Evolutionary conservation across 1,140 invertebrate genomes (phyloP).

Genomic region (Orchesella cincta): DNA sequence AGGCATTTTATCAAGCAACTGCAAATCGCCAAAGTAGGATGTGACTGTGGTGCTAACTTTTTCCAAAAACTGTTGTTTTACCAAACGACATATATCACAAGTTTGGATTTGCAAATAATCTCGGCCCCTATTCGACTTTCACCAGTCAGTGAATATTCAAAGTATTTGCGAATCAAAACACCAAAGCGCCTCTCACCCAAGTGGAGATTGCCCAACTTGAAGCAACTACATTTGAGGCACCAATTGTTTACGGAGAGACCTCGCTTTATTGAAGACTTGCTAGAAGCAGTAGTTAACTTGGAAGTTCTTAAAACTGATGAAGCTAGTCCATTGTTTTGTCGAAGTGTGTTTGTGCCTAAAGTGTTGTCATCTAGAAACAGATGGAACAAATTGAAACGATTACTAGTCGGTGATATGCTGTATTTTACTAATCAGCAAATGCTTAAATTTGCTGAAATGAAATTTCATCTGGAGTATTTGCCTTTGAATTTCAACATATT

Average conservation of each 20-base stretch:
- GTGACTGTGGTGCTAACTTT: slow-evolving; percentile 15
- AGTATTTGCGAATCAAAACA: slow-evolving; percentile 1
- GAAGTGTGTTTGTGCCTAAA: slow-evolving; percentile 12
- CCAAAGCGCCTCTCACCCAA: background rate
- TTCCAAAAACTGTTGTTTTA: slow-evolving; percentile 14
- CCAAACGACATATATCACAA: background rate
- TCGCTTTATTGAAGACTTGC: background rate
- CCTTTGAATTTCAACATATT: slow-evolving; percentile 23
- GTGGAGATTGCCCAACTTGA: background rate
- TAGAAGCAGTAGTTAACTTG: slow-evolving; percentile 11
- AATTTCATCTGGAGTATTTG: slow-evolving; percentile 11
- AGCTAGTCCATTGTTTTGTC: slow-evolving; percentile 24
- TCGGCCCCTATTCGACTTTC: slow-evolving; percentile 8
- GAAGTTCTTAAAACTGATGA: slow-evolving; percentile 1
- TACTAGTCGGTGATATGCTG: slow-evolving; percentile 6
- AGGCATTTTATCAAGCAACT: slow-evolving; percentile 3
- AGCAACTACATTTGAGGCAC: slow-evolving; percentile 1
- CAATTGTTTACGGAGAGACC: slow-evolving; percentile 4
- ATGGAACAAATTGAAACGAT: background rate
- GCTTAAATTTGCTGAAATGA: background rate
- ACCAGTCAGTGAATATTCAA: slow-evolving; percentile 6
- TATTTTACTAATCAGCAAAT: slow-evolving; percentile 6
- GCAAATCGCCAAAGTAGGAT: slow-evolving; percentile 15
- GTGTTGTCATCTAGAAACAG: background rate
- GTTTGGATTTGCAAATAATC: slow-evolving; percentile 21